Conservation (phyloP, 2,113 vertebrate genomes). For the Misgurnus anguillicaudatus region DNA sequence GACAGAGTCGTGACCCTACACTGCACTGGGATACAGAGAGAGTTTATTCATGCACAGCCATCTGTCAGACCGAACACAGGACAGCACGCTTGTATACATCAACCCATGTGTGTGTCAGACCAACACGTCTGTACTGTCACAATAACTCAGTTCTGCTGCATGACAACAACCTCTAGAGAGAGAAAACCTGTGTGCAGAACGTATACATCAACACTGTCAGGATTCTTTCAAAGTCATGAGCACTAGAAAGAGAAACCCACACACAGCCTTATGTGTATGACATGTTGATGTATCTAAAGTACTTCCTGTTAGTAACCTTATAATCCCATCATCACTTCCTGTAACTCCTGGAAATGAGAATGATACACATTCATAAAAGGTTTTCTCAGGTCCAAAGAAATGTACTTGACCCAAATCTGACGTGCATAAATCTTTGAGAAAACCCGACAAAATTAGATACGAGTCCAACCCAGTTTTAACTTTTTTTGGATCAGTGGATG, state of each 20-base stretch:
- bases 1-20: too few relatives aligned
- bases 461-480: too few relatives aligned
- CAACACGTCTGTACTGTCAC: not conserved
- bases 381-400: too few relatives aligned
- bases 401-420: too few relatives aligned
- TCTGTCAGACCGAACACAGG: slow-evolving; percentile 26
- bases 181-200: not conserved
- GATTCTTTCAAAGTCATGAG: not conserved
- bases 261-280: not conserved
- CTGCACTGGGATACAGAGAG: not conserved
- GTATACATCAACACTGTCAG: slow-evolving; percentile 36
- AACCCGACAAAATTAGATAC: too few relatives aligned
- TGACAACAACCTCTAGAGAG: not conserved
- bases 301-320: not conserved
- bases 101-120: not conserved
- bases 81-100: not conserved
- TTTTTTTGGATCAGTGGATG: too few relatives aligned
- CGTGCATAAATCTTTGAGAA: too few relatives aligned
- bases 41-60: slow-evolving; percentile 37
- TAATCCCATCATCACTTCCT: slow-evolving; percentile 11
- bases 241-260: not conserved
- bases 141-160: too few relatives aligned
- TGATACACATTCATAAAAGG: not conserved
- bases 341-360: not conserved
- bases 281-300: not conserved